Base-by-base conservation (phyloP, 2,888 invertebrate species). In the Branchellion lobata region DNA sequence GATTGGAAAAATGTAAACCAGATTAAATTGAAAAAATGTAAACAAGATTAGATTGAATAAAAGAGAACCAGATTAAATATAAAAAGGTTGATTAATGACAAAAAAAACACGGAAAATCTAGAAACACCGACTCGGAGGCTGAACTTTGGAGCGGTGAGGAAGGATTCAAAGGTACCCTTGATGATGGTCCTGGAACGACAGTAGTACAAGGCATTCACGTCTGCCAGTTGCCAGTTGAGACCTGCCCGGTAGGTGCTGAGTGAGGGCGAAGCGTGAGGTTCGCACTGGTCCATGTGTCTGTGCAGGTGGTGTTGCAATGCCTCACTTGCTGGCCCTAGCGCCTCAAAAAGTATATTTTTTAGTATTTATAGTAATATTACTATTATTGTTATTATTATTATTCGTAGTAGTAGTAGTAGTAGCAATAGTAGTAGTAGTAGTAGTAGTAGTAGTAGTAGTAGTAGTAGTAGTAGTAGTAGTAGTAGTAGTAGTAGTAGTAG, bases 141-240 rank as follows among this genome's bases (percentile, higher is more conserved):
- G n/a, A 29, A 57, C 47, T 78, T 27, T 21, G 57, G 21, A 1
- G 31, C 29, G 14, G 31, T 76, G 3, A 36, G 40, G 57, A 47
- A 74, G 61, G 31, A 18, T 8, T 79, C 68, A 31, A 75, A 75
- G 36, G 47, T 27, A 24, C 40, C 68, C 14, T 51, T 68, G 75
- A 79, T 74, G 61, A 51, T 79, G n/a, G 79, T 57, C 27, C 79
- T 21, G 1, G 74, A 75, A 40, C 79, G 40, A 8, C 79, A 79
- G 27, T 79, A 79, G 69, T 75, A 79, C 14, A 79, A 27, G 0
- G 79, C 34, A 27, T 79, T 33, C 1, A 79, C 31, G 51, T 75
- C 79, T 11, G 68, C 40, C 68, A 75, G 34, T 61, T 79, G 79
- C 79, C 79, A 79, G 65, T 79, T 79, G 36, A 79, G 40, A 34